phyloP scores from a whole-genome alignment of 2,113 vertebrate species.

The Otolemur garnettii region DNA sequence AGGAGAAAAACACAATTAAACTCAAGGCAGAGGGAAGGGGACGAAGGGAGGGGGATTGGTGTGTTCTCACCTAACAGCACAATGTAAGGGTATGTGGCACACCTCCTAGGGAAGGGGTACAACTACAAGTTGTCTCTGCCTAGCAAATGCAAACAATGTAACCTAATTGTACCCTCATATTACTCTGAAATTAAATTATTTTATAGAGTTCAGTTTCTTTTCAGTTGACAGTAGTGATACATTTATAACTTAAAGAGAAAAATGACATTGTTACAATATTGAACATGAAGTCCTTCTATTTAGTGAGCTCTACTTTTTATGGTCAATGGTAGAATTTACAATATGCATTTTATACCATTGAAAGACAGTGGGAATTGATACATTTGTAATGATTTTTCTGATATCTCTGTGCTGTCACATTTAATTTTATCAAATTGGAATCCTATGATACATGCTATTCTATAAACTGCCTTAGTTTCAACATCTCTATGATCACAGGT shows the following conservation, averaged over 20 bases:
- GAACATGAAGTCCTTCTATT: neutral
- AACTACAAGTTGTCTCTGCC: no score
- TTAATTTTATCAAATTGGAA: slow-evolving; percentile 11
- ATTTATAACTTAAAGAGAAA: neutral
- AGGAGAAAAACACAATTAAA: no score
- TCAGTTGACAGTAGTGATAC: neutral
- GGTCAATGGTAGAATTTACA: neutral
- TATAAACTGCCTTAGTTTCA: neutral
- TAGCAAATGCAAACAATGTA: no score
- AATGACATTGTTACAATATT: neutral
- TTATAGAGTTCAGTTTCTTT: no score
- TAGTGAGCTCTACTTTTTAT: neutral
- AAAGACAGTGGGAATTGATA: neutral
- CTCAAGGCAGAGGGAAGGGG: no score
- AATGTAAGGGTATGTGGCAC: no score
- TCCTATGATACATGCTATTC: neutral
- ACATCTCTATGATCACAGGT: neutral
- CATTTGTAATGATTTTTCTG: neutral
- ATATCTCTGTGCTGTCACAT: neutral
- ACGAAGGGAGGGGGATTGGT: no score
- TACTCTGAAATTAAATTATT: no score
- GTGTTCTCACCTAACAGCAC: no score
- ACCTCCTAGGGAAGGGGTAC: no score
- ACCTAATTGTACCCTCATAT: no score
- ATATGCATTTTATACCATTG: neutral